Evolutionary conservation across 2,797 vertebrate species (phyloP).

Genomic region (Tragelaphus eurycerus): DNA sequence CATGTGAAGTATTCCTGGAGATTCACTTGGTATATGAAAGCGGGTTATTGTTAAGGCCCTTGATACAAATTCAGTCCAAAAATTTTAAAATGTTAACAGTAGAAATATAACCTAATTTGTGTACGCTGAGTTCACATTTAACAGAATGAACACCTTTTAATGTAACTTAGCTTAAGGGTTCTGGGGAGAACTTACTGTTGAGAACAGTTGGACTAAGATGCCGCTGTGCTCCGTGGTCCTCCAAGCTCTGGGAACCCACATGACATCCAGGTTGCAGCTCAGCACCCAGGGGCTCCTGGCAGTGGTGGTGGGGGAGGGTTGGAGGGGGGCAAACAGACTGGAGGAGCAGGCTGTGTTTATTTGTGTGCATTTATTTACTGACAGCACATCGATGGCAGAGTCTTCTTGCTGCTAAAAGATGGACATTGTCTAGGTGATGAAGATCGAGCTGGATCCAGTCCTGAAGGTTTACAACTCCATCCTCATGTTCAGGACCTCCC

Average conservation of each 20-base stretch:
- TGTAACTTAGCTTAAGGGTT: neutral
- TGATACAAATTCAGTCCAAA: neutral
- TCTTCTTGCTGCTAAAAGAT: conserved; percentile 93
- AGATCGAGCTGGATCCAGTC: conserved; percentile 93
- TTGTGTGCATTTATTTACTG: neutral
- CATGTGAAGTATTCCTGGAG: neutral
- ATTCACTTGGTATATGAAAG: neutral
- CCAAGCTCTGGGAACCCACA: neutral
- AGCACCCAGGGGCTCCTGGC: neutral
- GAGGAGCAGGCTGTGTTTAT: neutral
- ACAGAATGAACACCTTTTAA: neutral
- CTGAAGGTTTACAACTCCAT: conserved; percentile 97
- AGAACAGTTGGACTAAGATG: rapidly evolving
- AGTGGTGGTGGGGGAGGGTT: neutral
- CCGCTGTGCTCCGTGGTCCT: rapidly evolving
- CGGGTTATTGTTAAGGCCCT: neutral
- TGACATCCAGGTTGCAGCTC: rapidly evolving
- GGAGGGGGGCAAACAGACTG: neutral
- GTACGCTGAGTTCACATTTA: neutral
- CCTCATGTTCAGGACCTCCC: conserved; percentile 91
- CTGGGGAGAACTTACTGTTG: neutral
- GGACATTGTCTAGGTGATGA: conserved; percentile 93
- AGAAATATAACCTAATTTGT: neutral
- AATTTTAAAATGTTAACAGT: neutral
- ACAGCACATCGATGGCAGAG: conserved; percentile 95